These are phyloP conservation scores for Hassar affinis DNA, from an alignment of 2,113 vertebrate genomes.

Conservation along the genomic window DNA sequence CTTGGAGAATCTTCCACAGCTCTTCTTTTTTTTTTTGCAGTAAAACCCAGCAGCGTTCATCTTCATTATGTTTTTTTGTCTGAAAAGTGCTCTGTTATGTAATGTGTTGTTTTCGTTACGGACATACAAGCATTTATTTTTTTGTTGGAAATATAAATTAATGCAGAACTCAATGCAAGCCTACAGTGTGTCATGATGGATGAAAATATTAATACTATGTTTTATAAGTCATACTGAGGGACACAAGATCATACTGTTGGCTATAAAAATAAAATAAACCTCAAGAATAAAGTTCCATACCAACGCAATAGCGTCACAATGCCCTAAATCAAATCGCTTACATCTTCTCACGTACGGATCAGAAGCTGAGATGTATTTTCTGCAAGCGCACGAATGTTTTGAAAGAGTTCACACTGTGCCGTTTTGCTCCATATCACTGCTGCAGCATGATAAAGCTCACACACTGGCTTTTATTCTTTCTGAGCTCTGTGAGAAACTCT, in stretches of 20 bases:
- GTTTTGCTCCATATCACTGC: conserved; percentile 5
- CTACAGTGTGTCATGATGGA: not conserved
- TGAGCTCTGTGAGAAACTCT: not conserved
- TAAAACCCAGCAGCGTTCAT: too few relatives aligned
- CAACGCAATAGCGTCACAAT: not conserved
- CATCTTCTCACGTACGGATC: not conserved
- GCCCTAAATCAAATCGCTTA: not conserved
- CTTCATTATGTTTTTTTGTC: too few relatives aligned
- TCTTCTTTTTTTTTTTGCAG: too few relatives aligned
- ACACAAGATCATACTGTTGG: not conserved
- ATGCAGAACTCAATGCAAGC: not conserved
- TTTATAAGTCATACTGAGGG: not conserved
- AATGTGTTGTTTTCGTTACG: too few relatives aligned
- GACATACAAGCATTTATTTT: too few relatives aligned
- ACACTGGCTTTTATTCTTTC: not conserved
- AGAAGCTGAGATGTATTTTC: conserved; percentile 1
- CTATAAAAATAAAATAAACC: not conserved
- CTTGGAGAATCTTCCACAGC: too few relatives aligned
- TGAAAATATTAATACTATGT: not conserved
- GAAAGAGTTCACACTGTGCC: conserved; percentile 36
- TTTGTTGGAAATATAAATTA: too few relatives aligned
- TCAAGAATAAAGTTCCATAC: not conserved
- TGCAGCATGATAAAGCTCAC: conserved; percentile 19
- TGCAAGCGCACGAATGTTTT: conserved; percentile 17
- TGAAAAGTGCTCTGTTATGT: too few relatives aligned